phyloP scores from a whole-genome alignment of 2,888 invertebrate genomes.

The Dasysyrphus albostriatus region DNA sequence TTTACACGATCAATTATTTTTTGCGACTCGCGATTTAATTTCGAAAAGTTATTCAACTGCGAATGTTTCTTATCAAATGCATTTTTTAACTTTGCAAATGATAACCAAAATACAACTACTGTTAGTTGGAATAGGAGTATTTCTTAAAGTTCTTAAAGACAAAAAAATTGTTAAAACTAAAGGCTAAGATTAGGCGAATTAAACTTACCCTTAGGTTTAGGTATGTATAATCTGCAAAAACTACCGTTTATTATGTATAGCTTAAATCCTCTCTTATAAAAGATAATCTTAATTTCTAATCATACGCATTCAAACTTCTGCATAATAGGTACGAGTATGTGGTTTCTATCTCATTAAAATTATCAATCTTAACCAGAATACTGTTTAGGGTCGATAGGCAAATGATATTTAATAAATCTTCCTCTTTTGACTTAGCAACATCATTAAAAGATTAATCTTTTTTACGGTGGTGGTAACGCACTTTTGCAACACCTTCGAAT shows the following conservation, averaged over 20 bases:
- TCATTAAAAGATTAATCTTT: neutral
- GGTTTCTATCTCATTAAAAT: conserved; percentile 8
- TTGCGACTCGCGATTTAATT: too few species aligned
- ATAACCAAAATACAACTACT: too few species aligned
- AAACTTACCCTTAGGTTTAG: too few species aligned
- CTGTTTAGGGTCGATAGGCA: neutral
- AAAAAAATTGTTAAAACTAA: too few species aligned
- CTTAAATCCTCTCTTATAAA: neutral
- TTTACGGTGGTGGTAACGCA: conserved; percentile 7
- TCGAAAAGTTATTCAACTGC: too few species aligned
- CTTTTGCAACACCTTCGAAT: conserved; percentile 20
- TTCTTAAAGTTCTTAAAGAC: too few species aligned
- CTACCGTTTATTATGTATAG: neutral
- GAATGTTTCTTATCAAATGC: too few species aligned
- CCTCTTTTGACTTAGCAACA: neutral
- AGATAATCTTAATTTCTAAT: conserved; percentile 27
- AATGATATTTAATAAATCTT: neutral
- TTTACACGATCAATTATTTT: too few species aligned
- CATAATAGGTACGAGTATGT: neutral
- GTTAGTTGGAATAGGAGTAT: too few species aligned
- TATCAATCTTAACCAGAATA: conserved; percentile 5
- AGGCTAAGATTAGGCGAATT: neutral
- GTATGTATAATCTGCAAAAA: neutral
- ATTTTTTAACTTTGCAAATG: too few species aligned
- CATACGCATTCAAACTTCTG: neutral